Conservation (phyloP, 2,888 invertebrate species). For the Oeneis ivallda region DNA sequence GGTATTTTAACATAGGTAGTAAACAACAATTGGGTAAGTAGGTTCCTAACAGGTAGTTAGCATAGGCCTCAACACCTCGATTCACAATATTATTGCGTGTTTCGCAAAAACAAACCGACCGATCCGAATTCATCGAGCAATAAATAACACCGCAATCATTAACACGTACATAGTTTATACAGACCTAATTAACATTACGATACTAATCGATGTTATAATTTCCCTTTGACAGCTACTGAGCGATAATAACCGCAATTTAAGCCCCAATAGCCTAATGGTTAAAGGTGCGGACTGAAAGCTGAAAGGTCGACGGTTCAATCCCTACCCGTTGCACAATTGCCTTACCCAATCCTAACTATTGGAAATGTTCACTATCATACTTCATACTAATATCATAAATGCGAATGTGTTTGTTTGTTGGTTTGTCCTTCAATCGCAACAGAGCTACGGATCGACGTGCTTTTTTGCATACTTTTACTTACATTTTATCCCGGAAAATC, state of each 20-base stretch:
- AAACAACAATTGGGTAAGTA: background rate
- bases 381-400: too few species aligned
- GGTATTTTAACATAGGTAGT: background rate
- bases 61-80: background rate
- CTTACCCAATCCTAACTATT: too few species aligned
- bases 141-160: constrained; percentile 5
- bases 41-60: background rate
- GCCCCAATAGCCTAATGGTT: too few species aligned
- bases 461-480: too few species aligned
- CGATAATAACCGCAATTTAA: background rate
- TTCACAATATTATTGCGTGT: background rate
- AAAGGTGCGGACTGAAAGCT: too few species aligned
- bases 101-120: background rate
- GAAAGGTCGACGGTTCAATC: too few species aligned
- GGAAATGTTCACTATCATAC: too few species aligned
- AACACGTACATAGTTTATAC: background rate
- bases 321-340: too few species aligned
- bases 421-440: too few species aligned
- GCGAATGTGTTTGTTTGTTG: too few species aligned
- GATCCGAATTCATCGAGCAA: background rate
- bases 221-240: background rate
- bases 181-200: background rate
- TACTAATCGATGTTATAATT: background rate
- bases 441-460: too few species aligned
- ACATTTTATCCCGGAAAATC: too few species aligned